Evolutionary conservation across 2,888 invertebrate species (phyloP).

Genomic region (Halocaridina rubra): DNA sequence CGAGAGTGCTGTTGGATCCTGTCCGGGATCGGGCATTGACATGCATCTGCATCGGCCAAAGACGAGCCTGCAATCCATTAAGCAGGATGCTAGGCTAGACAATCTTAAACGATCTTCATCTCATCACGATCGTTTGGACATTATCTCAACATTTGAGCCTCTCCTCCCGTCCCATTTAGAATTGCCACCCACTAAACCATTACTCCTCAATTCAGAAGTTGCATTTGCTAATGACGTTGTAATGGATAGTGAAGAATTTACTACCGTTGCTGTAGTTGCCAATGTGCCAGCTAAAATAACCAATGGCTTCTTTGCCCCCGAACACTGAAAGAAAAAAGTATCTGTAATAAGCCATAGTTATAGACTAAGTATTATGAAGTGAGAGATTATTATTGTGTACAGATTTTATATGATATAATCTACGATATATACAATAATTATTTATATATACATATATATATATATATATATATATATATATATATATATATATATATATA

Average conservation of each 20-base stretch:
- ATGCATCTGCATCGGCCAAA: constrained; percentile 13
- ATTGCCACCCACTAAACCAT: neutral
- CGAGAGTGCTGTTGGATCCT: constrained; percentile 14
- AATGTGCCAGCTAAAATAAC: constrained; percentile 18
- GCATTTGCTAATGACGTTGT: neutral
- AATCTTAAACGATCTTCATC: constrained; percentile 7
- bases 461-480: constrained; percentile 20
- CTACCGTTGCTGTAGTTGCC: neutral
- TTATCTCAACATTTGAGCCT: neutral
- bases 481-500: constrained; percentile 25
- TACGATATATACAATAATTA: neutral
- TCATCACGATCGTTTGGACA: constrained; percentile 9
- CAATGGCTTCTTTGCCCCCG: constrained; percentile 18
- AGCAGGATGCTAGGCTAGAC: neutral
- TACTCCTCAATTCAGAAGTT: neutral
- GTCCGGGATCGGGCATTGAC: constrained; percentile 24
- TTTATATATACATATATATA: constrained; percentile 11
- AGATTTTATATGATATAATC: neutral
- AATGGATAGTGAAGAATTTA: neutral
- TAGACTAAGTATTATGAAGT: neutral
- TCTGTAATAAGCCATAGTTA: neutral
- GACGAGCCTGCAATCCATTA: neutral
- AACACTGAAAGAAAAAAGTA: neutral
- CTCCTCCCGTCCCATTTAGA: constrained; percentile 5
- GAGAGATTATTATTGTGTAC: neutral